These are phyloP conservation scores for Cheilosia urbana DNA, from an alignment of 2,888 invertebrate species.

Conservation along the genomic window DNA sequence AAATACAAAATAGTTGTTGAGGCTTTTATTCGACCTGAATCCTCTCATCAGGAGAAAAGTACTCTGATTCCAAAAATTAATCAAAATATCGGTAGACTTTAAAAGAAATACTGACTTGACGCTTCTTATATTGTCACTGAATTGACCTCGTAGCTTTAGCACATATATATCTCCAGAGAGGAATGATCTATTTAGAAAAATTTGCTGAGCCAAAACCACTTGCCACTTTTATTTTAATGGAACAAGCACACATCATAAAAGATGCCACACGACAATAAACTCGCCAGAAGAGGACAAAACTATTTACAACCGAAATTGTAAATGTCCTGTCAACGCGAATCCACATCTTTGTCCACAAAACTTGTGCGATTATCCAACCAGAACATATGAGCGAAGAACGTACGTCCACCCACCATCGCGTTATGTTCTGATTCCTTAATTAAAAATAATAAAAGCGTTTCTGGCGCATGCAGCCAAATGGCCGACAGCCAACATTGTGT, in stretches of 20 bases:
- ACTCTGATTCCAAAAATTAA: too few relatives aligned
- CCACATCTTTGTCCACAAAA: neutral
- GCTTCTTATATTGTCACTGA: too few relatives aligned
- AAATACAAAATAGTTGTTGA: too few relatives aligned
- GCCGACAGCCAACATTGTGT: conserved; percentile 55
- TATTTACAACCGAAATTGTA: conserved; percentile 10
- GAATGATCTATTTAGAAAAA: too few relatives aligned
- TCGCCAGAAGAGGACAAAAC: neutral
- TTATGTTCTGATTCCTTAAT: conserved; percentile 50
- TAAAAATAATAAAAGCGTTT: conserved; percentile 54
- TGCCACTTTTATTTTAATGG: conserved; percentile 8
- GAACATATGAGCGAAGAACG: conserved; percentile 1
- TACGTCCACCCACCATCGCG: neutral
- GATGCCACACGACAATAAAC: conserved; percentile 27
- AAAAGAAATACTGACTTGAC: too few relatives aligned
- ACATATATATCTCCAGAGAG: too few relatives aligned
- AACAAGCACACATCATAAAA: neutral
- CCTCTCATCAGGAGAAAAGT: too few relatives aligned
- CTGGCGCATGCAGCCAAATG: conserved; percentile 54
- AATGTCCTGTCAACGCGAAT: conserved; percentile 31
- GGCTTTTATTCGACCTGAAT: too few relatives aligned
- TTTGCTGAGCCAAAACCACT: neutral
- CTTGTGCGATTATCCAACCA: conserved; percentile 17
- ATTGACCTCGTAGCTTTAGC: too few relatives aligned
- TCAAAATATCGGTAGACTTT: too few relatives aligned